These are phyloP conservation scores for Acronicta alni DNA, from an alignment of 2,888 invertebrate genomes.

Conservation along the genomic window DNA sequence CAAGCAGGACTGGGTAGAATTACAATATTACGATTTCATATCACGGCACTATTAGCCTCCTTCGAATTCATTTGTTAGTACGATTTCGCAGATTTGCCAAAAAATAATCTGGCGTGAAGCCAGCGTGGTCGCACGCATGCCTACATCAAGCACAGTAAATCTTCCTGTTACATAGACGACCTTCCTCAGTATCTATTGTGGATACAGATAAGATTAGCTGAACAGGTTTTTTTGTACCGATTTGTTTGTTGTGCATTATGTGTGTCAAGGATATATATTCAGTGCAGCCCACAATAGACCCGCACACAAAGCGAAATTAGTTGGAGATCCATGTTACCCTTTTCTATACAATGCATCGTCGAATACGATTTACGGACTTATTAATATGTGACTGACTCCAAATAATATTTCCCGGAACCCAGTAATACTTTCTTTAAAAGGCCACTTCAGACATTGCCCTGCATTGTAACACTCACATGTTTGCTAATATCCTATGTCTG, in stretches of 20 bases:
- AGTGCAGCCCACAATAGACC: constrained; percentile 1
- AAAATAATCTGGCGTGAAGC: constrained; percentile 69
- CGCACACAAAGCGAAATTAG: constrained; percentile 14
- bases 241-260: constrained; percentile 37
- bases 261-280: constrained; percentile 39
- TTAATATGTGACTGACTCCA: constrained; percentile 25
- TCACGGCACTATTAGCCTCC: constrained; percentile 66
- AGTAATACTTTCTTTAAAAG: too few species aligned
- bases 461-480: too few species aligned
- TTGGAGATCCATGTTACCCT: constrained; percentile 14
- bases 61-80: constrained; percentile 71
- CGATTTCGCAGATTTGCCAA: constrained; percentile 76
- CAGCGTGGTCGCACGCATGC: constrained; percentile 61
- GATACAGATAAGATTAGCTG: constrained; percentile 59
- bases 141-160: constrained; percentile 70
- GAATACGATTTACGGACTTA: constrained; percentile 38
- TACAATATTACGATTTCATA: constrained; percentile 62
- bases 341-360: constrained; percentile 37
- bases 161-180: constrained; percentile 63
- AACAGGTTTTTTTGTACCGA: constrained; percentile 47
- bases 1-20: constrained; percentile 29
- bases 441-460: too few species aligned
- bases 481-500: too few species aligned
- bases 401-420: constrained; percentile 10
- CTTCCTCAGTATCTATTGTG: constrained; percentile 61